phyloP scores from a whole-genome alignment of 2,888 invertebrate genomes.

The Cryptops parisi region DNA sequence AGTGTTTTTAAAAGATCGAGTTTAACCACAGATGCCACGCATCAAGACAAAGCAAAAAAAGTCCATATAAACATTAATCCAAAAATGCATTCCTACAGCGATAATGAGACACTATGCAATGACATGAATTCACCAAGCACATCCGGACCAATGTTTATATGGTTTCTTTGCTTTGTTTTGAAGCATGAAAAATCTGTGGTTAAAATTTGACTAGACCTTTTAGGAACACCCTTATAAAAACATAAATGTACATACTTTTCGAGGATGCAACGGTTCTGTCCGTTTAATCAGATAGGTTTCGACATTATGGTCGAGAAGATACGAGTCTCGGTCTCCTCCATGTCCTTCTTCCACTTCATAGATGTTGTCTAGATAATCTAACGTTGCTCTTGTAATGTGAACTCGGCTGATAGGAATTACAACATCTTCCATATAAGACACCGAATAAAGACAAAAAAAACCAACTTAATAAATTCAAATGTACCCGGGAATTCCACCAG shows the following conservation, averaged over 20 bases:
- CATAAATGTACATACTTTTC: conserved; percentile 19
- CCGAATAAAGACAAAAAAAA: background rate
- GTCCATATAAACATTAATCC: too few species aligned
- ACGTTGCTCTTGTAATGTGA: conserved; percentile 84
- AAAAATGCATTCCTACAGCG: too few species aligned
- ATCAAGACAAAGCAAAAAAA: too few species aligned
- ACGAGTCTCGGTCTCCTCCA: conserved; percentile 66
- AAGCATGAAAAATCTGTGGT: too few species aligned
- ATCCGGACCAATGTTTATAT: too few species aligned
- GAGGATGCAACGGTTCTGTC: conserved; percentile 49
- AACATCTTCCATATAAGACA: too few species aligned
- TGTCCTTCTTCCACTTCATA: conserved; percentile 90
- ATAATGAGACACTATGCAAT: too few species aligned
- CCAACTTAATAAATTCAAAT: conserved; percentile 19
- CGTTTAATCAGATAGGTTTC: conserved; percentile 77
- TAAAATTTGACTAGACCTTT: background rate
- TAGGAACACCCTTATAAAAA: background rate
- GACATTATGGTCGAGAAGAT: conserved; percentile 69
- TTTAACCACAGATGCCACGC: too few species aligned
- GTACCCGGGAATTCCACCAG: conserved; percentile 91
- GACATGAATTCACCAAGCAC: too few species aligned
- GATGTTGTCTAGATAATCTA: conserved; percentile 65
- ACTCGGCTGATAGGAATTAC: conserved; percentile 56
- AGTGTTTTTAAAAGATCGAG: too few species aligned
- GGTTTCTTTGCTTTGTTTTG: too few species aligned